phyloP scores from a whole-genome alignment of 1,140 invertebrate species.

The Drosophila athabasca region DNA sequence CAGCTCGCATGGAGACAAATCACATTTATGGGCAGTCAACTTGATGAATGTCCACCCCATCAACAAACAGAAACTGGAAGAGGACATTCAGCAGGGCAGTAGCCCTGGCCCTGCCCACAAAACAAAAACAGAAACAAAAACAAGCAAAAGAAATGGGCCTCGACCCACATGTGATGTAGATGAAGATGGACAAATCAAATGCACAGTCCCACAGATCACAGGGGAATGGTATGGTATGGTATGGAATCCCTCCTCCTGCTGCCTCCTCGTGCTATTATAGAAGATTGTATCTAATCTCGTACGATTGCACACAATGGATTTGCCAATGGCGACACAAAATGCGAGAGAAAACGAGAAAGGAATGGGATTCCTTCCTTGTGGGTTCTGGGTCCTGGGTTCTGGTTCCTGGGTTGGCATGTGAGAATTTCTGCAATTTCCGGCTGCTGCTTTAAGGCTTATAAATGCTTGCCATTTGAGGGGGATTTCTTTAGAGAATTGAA shows the following conservation, averaged over 20 bases:
- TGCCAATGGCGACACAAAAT: conserved; percentile 69
- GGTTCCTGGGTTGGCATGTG: conserved; percentile 10
- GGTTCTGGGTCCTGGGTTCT: conserved; percentile 3
- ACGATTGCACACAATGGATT: conserved; percentile 82
- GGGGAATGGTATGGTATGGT: neutral
- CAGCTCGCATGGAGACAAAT: conserved; percentile 54
- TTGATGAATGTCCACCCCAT: conserved; percentile 59
- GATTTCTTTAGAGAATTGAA: conserved; percentile 71
- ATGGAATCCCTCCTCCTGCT: neutral
- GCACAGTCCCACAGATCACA: conserved; percentile 26
- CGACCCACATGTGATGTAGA: conserved; percentile 9
- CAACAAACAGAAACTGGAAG: conserved; percentile 18
- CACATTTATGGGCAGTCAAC: conserved; percentile 54
- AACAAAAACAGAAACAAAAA: conserved; percentile 30
- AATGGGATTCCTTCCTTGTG: conserved; percentile 27
- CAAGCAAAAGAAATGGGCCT: neutral
- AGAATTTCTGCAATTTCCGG: conserved; percentile 72
- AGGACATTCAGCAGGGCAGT: conserved; percentile 42
- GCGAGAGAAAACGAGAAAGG: conserved; percentile 22
- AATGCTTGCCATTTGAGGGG: conserved; percentile 71
- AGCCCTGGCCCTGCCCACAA: too few relatives aligned
- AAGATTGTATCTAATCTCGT: conserved; percentile 82
- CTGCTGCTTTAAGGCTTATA: conserved; percentile 70
- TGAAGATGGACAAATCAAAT: conserved; percentile 55
- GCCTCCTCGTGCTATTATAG: conserved; percentile 64